Base-by-base conservation (phyloP, 2,888 invertebrate species). In the Pollenia labialis region DNA sequence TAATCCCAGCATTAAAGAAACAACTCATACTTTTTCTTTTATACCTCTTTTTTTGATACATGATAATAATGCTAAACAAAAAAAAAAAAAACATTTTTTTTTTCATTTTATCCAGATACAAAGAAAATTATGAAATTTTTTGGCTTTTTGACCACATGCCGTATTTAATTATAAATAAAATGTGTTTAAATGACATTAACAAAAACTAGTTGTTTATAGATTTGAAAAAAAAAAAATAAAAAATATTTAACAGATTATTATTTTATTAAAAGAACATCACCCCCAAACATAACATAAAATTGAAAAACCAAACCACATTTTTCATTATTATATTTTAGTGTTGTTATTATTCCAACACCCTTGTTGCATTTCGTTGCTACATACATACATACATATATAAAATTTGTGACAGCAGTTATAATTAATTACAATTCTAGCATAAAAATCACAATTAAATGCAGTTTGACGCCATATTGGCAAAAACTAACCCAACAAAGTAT, bases 131-230 rank as follows among this genome's bases (percentile, higher is more conserved):
- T 32, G 12, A 11, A 32, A 58, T 10, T 10, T 14, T 62, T 77
- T 77, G 48, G 56, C 84, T 85, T 87, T 77, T 77, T 52, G 85
- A 74, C 87, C 87, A 87, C 87, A 87, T 87, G 87, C 69, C 84
- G 64, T 48, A 77, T 77, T 66, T 77, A 87, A 85, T 87, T 87
- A 85, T 69, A 56, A 85, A 50, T 62, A 46, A 84, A 81, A 81
- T 82, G 42, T 64, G 18, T 86, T 60, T 52, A 16, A 32, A 48
- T 62, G 77, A 48, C 66, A 75, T 16, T 50, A 81, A 68, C 44
- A 74, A 50, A 58, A 74, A 58, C 23, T 46, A 44, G 23, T 48
- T 54, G 44, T 80, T 69, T 52, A 32, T 58, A 32, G 42, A 48
- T 81, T 75, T 60, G 6, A 18, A 32, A 32, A 32, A 32, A 32